Percentiles rank a stretch among this genome's conserved stretches.
Evolutionary conservation across 2,797 vertebrate genomes (phyloP).

Genomic region (Xenops minutus): DNA sequence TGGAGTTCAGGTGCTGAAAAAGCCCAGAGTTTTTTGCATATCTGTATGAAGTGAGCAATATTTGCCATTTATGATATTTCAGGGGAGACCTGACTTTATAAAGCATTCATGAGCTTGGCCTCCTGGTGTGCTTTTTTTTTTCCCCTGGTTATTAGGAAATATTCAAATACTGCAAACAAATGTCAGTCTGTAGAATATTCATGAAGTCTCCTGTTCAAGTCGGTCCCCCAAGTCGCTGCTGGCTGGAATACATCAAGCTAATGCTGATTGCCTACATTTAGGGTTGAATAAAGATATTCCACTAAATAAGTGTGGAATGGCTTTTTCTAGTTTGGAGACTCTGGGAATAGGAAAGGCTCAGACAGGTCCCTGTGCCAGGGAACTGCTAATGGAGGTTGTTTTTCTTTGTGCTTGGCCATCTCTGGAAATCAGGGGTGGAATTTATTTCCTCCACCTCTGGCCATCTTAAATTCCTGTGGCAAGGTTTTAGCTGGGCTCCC

Average conservation of each 20-base stretch:
- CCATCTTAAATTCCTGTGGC: not conserved
- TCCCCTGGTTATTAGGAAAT: slow-evolving; percentile 48
- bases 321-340: not conserved
- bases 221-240: slow-evolving; percentile 46
- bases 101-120: slow-evolving; percentile 59
- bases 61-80: slow-evolving; percentile 32
- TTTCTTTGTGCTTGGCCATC: not conserved
- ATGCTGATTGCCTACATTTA: slow-evolving; percentile 50
- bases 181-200: slow-evolving; percentile 59
- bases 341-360: not conserved
- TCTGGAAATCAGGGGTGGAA: not conserved
- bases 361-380: not conserved
- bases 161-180: slow-evolving; percentile 60
- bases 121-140: not conserved
- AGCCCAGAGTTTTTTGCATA: not conserved
- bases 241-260: slow-evolving; percentile 58
- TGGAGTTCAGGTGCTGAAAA: not conserved
- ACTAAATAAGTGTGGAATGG: not conserved
- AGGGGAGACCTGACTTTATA: slow-evolving; percentile 40
- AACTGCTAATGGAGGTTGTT: not conserved
- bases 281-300: slow-evolving; percentile 52
- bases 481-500: not conserved
- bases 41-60: not conserved
- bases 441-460: not conserved
- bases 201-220: slow-evolving; percentile 51